These are phyloP conservation scores for Arctopsyche grandis DNA, from an alignment of 1,140 invertebrate genomes.

Conservation along the genomic window DNA sequence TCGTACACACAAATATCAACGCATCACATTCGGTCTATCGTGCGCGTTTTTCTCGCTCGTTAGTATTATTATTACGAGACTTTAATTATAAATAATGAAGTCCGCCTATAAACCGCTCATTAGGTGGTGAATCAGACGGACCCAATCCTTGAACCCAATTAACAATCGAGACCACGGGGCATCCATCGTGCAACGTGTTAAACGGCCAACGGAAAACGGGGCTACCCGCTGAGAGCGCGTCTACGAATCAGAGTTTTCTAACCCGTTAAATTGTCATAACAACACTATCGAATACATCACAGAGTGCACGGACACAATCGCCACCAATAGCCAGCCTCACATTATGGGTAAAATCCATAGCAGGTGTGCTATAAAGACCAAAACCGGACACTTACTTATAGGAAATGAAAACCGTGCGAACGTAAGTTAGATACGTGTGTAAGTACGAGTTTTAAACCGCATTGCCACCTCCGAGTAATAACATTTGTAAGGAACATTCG, in stretches of 20 bases:
- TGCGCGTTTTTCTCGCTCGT: not conserved
- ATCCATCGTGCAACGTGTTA: conserved; percentile 32
- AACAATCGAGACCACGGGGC: conserved; percentile 42
- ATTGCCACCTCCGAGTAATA: conserved; percentile 12
- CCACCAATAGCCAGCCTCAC: no score
- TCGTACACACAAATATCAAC: not conserved
- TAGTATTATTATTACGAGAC: not conserved
- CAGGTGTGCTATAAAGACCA: conserved; percentile 25
- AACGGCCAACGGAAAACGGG: conserved; percentile 44
- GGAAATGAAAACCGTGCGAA: conserved; percentile 29
- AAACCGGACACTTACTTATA: conserved; percentile 28
- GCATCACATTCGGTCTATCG: not conserved
- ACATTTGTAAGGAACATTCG: conserved; percentile 1
- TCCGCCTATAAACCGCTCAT: conserved; percentile 45
- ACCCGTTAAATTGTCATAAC: conserved; percentile 10
- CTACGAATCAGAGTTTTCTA: not conserved
- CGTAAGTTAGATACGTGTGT: not conserved
- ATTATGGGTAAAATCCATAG: not conserved
- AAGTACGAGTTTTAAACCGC: not conserved
- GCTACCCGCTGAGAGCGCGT: conserved; percentile 42
- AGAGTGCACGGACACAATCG: not conserved
- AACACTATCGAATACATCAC: not conserved
- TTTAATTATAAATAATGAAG: conserved; percentile 48
- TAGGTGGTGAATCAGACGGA: conserved; percentile 46
- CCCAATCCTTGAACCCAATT: conserved; percentile 47